These are phyloP conservation scores for Drymonia ruficornis DNA, from an alignment of 2,888 invertebrate species.

Conservation along the genomic window DNA sequence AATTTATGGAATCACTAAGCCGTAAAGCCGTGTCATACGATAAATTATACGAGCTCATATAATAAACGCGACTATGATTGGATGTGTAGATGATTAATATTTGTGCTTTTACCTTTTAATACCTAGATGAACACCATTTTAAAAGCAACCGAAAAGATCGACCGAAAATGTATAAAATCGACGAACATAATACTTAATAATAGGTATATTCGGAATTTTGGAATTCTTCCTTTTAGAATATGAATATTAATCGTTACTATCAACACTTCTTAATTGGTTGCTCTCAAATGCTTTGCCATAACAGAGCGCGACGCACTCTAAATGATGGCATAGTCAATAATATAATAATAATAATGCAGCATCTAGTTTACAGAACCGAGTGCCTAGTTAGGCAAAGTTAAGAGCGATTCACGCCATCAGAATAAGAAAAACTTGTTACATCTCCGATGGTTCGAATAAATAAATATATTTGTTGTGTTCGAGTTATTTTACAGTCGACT, in stretches of 20 bases:
- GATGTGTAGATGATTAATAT: slow-evolving; percentile 2
- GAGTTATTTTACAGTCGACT: slow-evolving; percentile 67
- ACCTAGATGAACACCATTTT: background rate
- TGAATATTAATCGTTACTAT: background rate
- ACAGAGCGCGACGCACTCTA: slow-evolving; percentile 2
- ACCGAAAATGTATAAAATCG: too few species aligned
- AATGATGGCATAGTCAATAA: slow-evolving; percentile 8
- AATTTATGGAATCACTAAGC: slow-evolving; percentile 3
- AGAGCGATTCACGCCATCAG: slow-evolving; percentile 47
- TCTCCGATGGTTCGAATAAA: slow-evolving; percentile 37
- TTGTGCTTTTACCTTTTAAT: background rate
- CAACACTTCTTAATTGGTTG: background rate
- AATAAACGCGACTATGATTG: slow-evolving; percentile 5
- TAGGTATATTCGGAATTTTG: too few species aligned
- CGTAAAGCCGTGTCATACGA: slow-evolving; percentile 1
- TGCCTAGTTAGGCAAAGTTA: slow-evolving; percentile 49
- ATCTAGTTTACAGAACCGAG: slow-evolving; percentile 25
- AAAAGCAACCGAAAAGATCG: too few species aligned
- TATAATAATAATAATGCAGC: slow-evolving; percentile 9
- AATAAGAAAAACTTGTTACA: slow-evolving; percentile 42
- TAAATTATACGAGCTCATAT: slow-evolving; percentile 4
- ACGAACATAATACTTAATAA: too few species aligned
- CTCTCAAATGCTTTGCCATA: background rate
- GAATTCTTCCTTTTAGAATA: too few species aligned
- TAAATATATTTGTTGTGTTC: slow-evolving; percentile 54